Evolutionary conservation across 1,140 invertebrate species (phyloP).

Genomic region (Monomorium pharaonis): DNA sequence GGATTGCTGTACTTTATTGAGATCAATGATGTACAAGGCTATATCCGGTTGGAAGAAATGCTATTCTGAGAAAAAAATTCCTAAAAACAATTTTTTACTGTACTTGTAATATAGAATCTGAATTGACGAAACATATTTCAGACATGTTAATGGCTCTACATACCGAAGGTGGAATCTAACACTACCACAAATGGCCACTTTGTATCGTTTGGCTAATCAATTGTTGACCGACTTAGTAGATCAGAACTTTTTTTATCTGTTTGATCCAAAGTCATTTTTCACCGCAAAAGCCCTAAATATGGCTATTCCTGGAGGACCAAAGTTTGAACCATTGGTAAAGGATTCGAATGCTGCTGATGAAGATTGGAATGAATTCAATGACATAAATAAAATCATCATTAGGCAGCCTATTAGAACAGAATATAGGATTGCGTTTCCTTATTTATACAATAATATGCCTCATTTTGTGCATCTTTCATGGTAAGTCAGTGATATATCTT

Average conservation of each 20-base stretch:
- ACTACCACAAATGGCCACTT: conserved; percentile 98
- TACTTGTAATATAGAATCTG: conserved; percentile 3
- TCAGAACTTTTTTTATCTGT: conserved; percentile 99
- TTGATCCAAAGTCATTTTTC: conserved; percentile 99
- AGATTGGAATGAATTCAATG: conserved; percentile 99
- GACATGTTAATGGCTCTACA: conserved; percentile 98
- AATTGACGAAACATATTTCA: conserved; percentile 79
- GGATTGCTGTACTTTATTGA: conserved; percentile 74
- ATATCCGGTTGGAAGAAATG: conserved; percentile 81
- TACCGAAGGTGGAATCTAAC: conserved; percentile 98
- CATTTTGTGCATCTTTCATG: conserved; percentile 97
- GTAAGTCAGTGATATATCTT: conserved; percentile 86
- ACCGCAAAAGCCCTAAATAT: conserved; percentile 99
- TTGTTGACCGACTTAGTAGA: conserved; percentile 99
- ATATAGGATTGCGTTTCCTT: conserved; percentile 99
- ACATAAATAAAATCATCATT: conserved; percentile 99
- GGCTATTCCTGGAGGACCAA: conserved; percentile 99
- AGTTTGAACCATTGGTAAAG: conserved; percentile 99
- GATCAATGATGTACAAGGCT: conserved; percentile 68
- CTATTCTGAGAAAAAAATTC: conserved; percentile 76
- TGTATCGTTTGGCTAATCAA: conserved; percentile 99
- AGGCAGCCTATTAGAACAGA: conserved; percentile 99
- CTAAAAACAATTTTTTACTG: background rate
- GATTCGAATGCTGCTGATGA: conserved; percentile 99
- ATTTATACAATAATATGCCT: conserved; percentile 99